Conservation (phyloP, 2,888 invertebrate genomes). For the Argyresthia albistria region DNA sequence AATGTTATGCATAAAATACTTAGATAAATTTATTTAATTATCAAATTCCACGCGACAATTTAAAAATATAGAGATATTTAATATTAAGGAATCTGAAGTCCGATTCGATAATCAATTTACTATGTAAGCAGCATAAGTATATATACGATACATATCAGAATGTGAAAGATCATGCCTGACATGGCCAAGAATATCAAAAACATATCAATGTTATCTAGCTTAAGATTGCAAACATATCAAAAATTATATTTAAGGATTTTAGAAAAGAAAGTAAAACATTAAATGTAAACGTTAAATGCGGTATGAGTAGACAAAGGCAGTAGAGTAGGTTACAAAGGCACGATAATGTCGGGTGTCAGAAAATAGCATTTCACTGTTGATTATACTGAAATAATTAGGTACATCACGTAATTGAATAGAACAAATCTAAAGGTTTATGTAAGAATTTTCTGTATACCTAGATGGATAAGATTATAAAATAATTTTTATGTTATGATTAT, state of each 20-base stretch:
- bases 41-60: too few species aligned
- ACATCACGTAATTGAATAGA: too few species aligned
- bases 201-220: constrained; percentile 44
- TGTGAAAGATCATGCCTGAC: constrained; percentile 38
- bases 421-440: too few species aligned
- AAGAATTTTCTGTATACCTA: too few species aligned
- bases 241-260: neutral
- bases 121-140: neutral
- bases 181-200: constrained; percentile 67
- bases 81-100: neutral
- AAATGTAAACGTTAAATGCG: neutral
- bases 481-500: too few species aligned
- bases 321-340: neutral
- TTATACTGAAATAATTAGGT: neutral
- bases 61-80: too few species aligned
- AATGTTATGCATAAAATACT: too few species aligned
- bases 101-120: neutral
- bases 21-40: too few species aligned
- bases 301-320: neutral
- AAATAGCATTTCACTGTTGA: neutral
- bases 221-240: neutral
- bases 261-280: neutral
- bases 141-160: constrained; percentile 44
- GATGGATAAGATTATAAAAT: too few species aligned
- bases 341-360: neutral